Conservation (phyloP, 2,888 invertebrate genomes). For the Meandrusa payeni region DNA sequence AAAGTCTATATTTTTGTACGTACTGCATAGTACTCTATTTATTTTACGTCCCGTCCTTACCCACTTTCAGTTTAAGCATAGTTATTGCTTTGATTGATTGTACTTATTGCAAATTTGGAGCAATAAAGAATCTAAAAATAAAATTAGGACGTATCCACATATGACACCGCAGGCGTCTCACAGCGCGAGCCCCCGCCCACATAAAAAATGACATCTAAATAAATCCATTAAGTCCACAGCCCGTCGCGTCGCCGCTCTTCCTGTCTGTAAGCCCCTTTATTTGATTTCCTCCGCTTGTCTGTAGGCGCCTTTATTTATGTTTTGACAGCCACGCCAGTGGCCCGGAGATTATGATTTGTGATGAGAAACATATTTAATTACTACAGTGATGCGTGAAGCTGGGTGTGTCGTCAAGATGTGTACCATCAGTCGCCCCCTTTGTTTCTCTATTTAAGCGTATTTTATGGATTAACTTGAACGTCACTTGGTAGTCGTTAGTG, state of each 20-base stretch:
- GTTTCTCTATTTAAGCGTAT: constrained; percentile 13
- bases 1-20: too few relatives aligned
- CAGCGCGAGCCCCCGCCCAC: constrained; percentile 73
- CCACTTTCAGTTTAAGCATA: too few relatives aligned
- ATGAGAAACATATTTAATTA: constrained; percentile 66
- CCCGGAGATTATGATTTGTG: constrained; percentile 61
- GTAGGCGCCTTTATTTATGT: constrained; percentile 71
- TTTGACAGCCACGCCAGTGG: constrained; percentile 55
- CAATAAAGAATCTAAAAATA: too few relatives aligned
- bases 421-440: constrained; percentile 14
- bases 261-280: constrained; percentile 71
- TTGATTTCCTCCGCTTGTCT: constrained; percentile 53
- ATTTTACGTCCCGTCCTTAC: too few relatives aligned
- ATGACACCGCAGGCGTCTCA: constrained; percentile 57
- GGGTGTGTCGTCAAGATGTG: constrained; percentile 11
- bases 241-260: constrained; percentile 57
- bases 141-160: constrained; percentile 47
- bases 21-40: too few relatives aligned
- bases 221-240: constrained; percentile 70
- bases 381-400: constrained; percentile 28
- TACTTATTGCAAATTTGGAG: too few relatives aligned
- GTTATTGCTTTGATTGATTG: too few relatives aligned
- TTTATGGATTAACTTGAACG: constrained; percentile 16
- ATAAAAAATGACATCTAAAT: constrained; percentile 82
- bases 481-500: constrained; percentile 3